Evolutionary conservation across 2,113 vertebrate genomes (phyloP).

Genomic region (Hirundichthys speculiger): DNA sequence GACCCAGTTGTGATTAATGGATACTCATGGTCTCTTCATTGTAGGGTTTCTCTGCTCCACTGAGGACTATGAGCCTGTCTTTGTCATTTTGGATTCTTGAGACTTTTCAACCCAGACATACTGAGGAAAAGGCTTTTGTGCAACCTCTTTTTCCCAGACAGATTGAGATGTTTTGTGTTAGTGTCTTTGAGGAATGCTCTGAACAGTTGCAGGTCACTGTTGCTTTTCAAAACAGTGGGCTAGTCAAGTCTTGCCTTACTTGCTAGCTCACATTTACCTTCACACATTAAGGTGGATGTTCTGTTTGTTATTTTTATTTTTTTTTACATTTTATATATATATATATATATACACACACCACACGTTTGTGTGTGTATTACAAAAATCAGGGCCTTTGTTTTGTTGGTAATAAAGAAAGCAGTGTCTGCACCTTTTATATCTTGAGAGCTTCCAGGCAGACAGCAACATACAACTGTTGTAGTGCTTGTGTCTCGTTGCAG

Average conservation of each 20-base stretch:
- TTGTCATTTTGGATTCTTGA: conserved; percentile 42
- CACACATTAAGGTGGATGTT: conserved; percentile 16
- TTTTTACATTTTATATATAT: not conserved
- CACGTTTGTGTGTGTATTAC: no score
- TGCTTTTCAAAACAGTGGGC: conserved; percentile 63
- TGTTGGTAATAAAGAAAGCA: conserved; percentile 17
- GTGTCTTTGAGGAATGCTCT: conserved; percentile 56
- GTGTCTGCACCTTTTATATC: conserved; percentile 52
- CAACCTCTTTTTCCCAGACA: conserved; percentile 32
- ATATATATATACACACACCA: no score
- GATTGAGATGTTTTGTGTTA: conserved; percentile 48
- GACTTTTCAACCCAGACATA: conserved; percentile 36
- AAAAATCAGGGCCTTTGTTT: conserved; percentile 1
- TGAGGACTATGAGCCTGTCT: conserved; percentile 48
- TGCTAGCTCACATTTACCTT: conserved; percentile 34
- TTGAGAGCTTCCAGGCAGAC: conserved; percentile 51
- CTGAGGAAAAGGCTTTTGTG: conserved; percentile 31
- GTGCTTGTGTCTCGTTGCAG: conserved; percentile 26
- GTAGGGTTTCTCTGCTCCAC: conserved; percentile 35
- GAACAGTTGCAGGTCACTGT: conserved; percentile 64
- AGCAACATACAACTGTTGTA: conserved; percentile 11
- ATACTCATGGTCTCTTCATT: conserved; percentile 42
- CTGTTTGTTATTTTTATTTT: conserved; percentile 2
- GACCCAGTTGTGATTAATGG: conserved; percentile 61
- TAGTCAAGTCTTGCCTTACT: conserved; percentile 55